A percentile compares a stretch with the other conserved stretches of the same genome.
Evolutionary conservation across 1,140 invertebrate genomes (phyloP).

Genomic region (Ceratosolen solmsi): DNA sequence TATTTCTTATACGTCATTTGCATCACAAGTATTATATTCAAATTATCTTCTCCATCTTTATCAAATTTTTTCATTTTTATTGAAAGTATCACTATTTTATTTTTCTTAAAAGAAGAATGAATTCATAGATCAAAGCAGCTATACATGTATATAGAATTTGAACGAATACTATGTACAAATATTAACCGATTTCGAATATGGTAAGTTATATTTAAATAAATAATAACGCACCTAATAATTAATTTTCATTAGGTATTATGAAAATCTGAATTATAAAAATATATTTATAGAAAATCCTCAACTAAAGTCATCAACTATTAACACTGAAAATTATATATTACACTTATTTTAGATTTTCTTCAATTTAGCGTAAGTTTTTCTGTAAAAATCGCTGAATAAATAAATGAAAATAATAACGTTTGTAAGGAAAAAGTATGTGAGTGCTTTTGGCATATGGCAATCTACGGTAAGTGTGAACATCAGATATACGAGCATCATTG

Average conservation of each 20-base stretch:
- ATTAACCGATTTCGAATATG: background rate
- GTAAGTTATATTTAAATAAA: conserved; percentile 38
- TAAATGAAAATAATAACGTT: conserved; percentile 76
- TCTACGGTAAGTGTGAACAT: conserved; percentile 73
- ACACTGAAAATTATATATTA: background rate
- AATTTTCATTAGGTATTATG: background rate
- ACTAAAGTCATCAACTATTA: background rate
- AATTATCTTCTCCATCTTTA: background rate
- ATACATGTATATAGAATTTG: too few species aligned
- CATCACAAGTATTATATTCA: background rate
- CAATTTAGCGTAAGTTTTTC: conserved; percentile 75
- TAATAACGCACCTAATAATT: conserved; percentile 11
- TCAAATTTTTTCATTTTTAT: background rate
- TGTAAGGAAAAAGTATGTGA: conserved; percentile 77
- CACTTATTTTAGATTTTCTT: conserved; percentile 36
- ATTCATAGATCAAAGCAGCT: too few species aligned
- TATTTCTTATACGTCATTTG: background rate
- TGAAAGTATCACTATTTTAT: background rate
- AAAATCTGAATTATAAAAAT: conserved; percentile 42
- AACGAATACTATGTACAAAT: conserved; percentile 25
- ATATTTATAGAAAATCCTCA: conserved; percentile 39
- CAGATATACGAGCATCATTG: conserved; percentile 75
- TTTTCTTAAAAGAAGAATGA: background rate
- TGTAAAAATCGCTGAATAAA: conserved; percentile 76
- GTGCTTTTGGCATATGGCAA: conserved; percentile 74